Base-by-base conservation (phyloP, 2,888 invertebrate genomes). In the Calameuta filiformis region DNA sequence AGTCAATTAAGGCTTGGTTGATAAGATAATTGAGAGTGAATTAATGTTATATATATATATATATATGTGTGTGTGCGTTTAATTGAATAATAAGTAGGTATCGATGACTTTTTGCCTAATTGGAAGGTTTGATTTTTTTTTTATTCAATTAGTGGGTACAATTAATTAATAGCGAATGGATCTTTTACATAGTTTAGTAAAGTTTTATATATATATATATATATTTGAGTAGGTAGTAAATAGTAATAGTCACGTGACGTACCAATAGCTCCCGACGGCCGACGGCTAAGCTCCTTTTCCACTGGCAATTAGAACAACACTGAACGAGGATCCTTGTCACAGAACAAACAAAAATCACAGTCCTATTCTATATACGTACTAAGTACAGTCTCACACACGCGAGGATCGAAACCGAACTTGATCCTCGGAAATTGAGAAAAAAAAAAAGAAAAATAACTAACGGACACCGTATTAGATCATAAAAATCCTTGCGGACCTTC, bases 201-300 rank as follows among this genome's bases (percentile, higher is more conserved):
- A 37, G 12, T 37, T 37, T 4, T 35, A 11, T 35, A 35, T 35
- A 3, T 37, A 37, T 37, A 12, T 37, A 37, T 37, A 37, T 37
- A 37, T 37, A 37, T 40, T 35, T 12, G 35, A 40, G 40, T 40
- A 15, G 23, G 23, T 56, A 56, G 56, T 56, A 56, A 71, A 71
- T 31, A 71, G 33, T 71, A 71, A 34, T 31, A 71, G 71, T 31
- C 71, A 71, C 71, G 71, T 71, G 71, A 87, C 87, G 83, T 83
- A 87, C 88, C 87, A 87, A 88, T 81, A 85, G 77, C 81, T 81
- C 85, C 89, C 90, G 90, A 86, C 90, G 90, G 89, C 87, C 89
- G 89, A 85, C 87, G 86, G 78, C 80, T 71, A 71, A 30, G 11
- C 15, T 4, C 71, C 71, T 71, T 71, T 31, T 71, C 33, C 71